Conservation (phyloP, 2,888 invertebrate genomes). For the Aromia moschata region DNA sequence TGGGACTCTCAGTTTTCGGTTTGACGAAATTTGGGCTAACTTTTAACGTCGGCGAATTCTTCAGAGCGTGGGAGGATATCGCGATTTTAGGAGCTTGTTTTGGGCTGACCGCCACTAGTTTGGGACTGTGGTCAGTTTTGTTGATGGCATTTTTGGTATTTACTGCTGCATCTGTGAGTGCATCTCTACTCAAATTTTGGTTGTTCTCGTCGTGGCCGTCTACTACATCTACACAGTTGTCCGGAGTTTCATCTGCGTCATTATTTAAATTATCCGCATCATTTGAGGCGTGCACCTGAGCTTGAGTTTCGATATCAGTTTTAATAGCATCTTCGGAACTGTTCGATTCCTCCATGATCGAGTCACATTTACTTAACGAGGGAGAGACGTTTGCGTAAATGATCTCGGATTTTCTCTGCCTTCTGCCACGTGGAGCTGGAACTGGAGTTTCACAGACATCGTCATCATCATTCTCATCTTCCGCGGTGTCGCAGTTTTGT, state of each 20-base stretch:
- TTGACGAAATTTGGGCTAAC: slow-evolving; percentile 69
- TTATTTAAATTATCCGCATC: not conserved
- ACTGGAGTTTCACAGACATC: slow-evolving; percentile 64
- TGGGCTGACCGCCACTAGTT: slow-evolving; percentile 44
- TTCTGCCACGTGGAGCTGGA: slow-evolving; percentile 68
- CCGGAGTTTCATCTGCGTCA: not conserved
- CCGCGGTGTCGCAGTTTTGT: slow-evolving; percentile 59
- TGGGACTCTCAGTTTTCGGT: slow-evolving; percentile 56
- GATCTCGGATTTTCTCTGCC: slow-evolving; percentile 51
- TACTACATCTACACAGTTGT: not conserved
- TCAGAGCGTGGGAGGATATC: slow-evolving; percentile 45
- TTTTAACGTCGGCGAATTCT: slow-evolving; percentile 64
- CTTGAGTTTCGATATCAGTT: slow-evolving; percentile 49
- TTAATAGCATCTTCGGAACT: slow-evolving; percentile 50
- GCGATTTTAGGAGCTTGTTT: slow-evolving; percentile 27
- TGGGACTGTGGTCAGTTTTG: slow-evolving; percentile 37
- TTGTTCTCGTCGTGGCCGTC: slow-evolving; percentile 2
- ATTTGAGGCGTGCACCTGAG: slow-evolving; percentile 49
- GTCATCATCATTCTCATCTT: slow-evolving; percentile 43
- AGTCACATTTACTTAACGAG: slow-evolving; percentile 41
- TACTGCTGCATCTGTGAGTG: not conserved
- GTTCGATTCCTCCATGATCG: slow-evolving; percentile 27
- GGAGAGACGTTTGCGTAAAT: slow-evolving; percentile 55
- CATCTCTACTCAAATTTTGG: not conserved
- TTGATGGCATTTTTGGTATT: slow-evolving; percentile 11